phyloP scores from a whole-genome alignment of 2,113 vertebrate genomes.

The Osmerus mordax region DNA sequence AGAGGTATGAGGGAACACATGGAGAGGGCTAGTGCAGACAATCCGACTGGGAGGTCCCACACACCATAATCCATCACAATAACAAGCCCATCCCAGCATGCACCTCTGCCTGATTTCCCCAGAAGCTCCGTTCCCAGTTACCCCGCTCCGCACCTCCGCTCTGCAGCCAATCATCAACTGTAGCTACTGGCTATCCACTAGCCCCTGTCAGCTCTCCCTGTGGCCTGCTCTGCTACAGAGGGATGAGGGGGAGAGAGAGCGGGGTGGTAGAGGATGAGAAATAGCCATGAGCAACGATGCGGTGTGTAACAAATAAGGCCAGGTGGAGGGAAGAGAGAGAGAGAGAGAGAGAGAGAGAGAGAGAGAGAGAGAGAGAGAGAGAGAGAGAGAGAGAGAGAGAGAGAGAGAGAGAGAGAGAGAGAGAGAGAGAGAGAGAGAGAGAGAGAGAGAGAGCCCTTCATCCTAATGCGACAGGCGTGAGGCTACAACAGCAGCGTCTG shows the following conservation, averaged over 20 bases:
- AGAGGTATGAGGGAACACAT: background rate
- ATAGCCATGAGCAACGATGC: background rate
- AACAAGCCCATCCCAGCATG: slow-evolving; percentile 27
- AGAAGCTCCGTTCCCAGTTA: slow-evolving; percentile 14
- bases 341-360: too few relatives aligned
- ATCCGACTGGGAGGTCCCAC: slow-evolving; percentile 5
- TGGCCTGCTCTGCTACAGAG: slow-evolving; percentile 19
- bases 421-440: background rate
- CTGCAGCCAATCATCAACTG: slow-evolving; percentile 15
- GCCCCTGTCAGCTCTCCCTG: slow-evolving; percentile 32
- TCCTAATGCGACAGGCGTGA: background rate
- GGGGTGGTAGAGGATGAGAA: background rate
- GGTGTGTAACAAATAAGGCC: background rate
- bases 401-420: too few relatives aligned
- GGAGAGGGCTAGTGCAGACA: background rate
- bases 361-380: too few relatives aligned
- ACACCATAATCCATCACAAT: slow-evolving; percentile 38
- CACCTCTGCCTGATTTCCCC: slow-evolving; percentile 39
- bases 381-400: too few relatives aligned
- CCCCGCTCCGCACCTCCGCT: slow-evolving; percentile 7
- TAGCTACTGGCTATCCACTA: background rate
- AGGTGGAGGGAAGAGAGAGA: too few relatives aligned
- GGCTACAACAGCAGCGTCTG: background rate
- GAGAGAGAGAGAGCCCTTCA: background rate
- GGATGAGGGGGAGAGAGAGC: slow-evolving; percentile 14